A percentile compares a stretch with the other conserved stretches of the same genome.
These are phyloP conservation scores for Scelioninae gen. 2 DNA, from an alignment of 2,888 invertebrate species.

Conservation along the genomic window DNA sequence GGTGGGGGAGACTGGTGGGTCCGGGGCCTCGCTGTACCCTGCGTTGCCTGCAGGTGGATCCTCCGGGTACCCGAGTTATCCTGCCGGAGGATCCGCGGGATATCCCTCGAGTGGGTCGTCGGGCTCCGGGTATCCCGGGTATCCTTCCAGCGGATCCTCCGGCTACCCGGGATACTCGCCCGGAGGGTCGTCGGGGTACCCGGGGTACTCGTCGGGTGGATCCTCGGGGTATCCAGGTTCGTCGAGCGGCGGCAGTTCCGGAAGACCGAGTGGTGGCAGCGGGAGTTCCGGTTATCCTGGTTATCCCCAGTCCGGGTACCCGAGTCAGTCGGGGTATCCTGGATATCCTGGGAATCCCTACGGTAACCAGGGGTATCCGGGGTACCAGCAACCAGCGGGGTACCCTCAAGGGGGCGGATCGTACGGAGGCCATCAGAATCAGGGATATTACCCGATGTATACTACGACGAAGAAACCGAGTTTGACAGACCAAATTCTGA, in stretches of 20 bases:
- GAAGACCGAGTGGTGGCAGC: neutral
- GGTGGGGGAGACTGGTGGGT: too few species aligned
- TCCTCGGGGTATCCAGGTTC: neutral
- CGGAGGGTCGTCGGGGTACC: slow-evolving; percentile 52
- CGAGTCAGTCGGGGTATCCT: slow-evolving; percentile 58
- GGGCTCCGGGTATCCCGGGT: slow-evolving; percentile 37
- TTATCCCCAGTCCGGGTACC: slow-evolving; percentile 29
- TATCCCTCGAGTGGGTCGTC: slow-evolving; percentile 29
- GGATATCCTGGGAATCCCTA: slow-evolving; percentile 42
- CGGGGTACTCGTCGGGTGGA: slow-evolving; percentile 34
- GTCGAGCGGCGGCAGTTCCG: neutral
- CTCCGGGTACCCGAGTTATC: slow-evolving; percentile 33
- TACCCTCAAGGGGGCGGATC: slow-evolving; percentile 48
- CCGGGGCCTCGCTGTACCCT: slow-evolving; percentile 27
- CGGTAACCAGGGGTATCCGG: slow-evolving; percentile 50
- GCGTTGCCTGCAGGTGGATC: slow-evolving; percentile 29
- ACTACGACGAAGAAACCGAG: slow-evolving; percentile 67
- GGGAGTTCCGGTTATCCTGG: slow-evolving; percentile 49
- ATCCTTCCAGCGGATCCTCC: slow-evolving; percentile 38
- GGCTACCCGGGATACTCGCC: slow-evolving; percentile 54
- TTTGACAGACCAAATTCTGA: slow-evolving; percentile 66
- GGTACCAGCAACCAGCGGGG: slow-evolving; percentile 36
- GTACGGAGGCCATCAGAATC: slow-evolving; percentile 49
- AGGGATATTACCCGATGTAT: slow-evolving; percentile 51
- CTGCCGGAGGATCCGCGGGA: slow-evolving; percentile 27